Evolutionary conservation across 2,113 vertebrate genomes (phyloP).

Genomic region (Calonectris borealis): DNA sequence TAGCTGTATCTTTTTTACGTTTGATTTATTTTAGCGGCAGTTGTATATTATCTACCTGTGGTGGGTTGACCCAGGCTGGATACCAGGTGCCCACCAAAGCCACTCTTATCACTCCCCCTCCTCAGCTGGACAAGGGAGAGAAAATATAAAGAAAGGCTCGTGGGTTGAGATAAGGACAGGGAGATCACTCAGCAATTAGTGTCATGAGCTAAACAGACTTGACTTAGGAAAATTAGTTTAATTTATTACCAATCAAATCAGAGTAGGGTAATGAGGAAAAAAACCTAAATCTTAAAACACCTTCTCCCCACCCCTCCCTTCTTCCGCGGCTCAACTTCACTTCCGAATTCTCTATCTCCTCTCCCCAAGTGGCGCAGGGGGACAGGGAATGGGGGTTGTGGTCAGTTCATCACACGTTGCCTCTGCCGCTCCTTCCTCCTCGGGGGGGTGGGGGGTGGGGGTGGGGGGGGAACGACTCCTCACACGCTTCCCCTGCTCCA

Average conservation of each 20-base stretch:
- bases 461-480: background rate
- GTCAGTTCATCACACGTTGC: too few relatives aligned
- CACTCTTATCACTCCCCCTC: background rate
- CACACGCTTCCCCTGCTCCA: too few relatives aligned
- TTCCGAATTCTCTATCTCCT: background rate
- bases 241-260: background rate
- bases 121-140: background rate
- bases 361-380: background rate
- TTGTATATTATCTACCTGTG: background rate
- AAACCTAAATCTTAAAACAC: background rate
- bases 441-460: too few relatives aligned
- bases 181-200: background rate
- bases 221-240: background rate
- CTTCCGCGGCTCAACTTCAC: background rate
- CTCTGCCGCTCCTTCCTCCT: background rate
- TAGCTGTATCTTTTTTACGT: background rate
- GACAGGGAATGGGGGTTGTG: background rate
- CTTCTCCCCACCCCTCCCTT: background rate
- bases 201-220: background rate
- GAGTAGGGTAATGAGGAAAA: background rate
- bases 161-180: background rate
- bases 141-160: accelerated
- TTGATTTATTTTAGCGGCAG: background rate
- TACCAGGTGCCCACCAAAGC: background rate
- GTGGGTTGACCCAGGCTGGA: background rate